These are phyloP conservation scores for Paragorgia papillata DNA, from an alignment of 92 coral and sea anemone genomes.

Conservation along the genomic window DNA sequence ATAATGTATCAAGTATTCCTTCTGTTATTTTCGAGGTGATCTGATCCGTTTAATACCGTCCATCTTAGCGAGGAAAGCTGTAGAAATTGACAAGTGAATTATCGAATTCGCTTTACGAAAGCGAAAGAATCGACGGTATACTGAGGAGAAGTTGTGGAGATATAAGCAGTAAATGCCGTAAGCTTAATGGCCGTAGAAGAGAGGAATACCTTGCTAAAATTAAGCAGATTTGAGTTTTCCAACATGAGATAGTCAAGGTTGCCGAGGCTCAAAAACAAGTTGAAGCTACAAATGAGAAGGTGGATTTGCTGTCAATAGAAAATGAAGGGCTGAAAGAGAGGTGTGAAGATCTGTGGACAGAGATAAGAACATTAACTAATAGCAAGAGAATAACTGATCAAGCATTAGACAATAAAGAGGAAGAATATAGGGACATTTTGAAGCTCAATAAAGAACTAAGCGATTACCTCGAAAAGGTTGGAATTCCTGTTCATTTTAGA, in stretches of 20 bases:
- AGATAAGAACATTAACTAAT: too few species aligned
- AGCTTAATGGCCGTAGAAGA: slow-evolving; percentile 44
- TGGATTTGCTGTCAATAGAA: slow-evolving; percentile 25
- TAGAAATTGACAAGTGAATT: too few species aligned
- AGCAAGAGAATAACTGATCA: too few species aligned
- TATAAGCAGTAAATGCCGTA: slow-evolving; percentile 46
- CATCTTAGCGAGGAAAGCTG: too few species aligned
- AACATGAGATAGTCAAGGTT: slow-evolving; percentile 45
- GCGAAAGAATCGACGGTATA: slow-evolving; percentile 49
- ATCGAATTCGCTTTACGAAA: too few species aligned
- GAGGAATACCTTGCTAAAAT: slow-evolving; percentile 30
- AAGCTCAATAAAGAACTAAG: slow-evolving; percentile 4
- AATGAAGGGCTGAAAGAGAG: slow-evolving; percentile 35
- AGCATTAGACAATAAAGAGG: not conserved
- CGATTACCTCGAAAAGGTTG: too few species aligned
- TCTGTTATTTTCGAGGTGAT: too few species aligned
- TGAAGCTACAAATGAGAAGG: slow-evolving; percentile 32
- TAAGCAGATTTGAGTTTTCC: slow-evolving; percentile 42
- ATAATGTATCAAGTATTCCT: too few species aligned
- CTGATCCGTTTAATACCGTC: too few species aligned
- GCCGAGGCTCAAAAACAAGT: slow-evolving; percentile 29
- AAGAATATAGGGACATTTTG: slow-evolving; percentile 9
- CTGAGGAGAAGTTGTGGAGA: too few species aligned
- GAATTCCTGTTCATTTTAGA: slow-evolving; percentile 7
- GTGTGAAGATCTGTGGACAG: slow-evolving; percentile 48